phyloP scores from a whole-genome alignment of 53 echinoderm and acorn worm species.

The Hippasteria phrygiana region DNA sequence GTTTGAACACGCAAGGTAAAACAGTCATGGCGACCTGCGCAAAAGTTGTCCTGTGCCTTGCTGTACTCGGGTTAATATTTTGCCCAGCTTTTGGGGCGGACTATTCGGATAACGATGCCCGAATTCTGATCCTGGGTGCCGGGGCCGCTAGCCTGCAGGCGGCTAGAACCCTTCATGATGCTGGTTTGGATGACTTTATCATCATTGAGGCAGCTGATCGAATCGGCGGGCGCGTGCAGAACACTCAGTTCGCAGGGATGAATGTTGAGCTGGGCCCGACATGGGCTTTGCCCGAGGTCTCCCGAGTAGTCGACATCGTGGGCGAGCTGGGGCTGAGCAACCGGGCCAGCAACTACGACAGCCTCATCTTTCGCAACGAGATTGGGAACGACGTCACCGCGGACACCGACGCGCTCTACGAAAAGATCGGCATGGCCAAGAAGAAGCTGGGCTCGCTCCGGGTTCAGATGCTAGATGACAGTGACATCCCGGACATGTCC shows the following conservation, averaged over 20 bases:
- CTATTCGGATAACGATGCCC: conserved; percentile 39
- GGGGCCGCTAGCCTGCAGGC: conserved; percentile 68
- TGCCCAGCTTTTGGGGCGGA: background rate
- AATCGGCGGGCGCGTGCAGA: conserved; percentile 65
- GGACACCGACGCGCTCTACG: conserved; percentile 12
- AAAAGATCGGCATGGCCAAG: background rate
- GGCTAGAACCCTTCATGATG: conserved; percentile 52
- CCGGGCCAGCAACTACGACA: conserved; percentile 47
- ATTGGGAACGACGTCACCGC: conserved; percentile 18
- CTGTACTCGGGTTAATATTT: background rate
- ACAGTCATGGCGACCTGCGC: background rate
- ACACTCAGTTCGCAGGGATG: conserved; percentile 56
- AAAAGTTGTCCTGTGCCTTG: background rate
- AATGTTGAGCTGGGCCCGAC: conserved; percentile 45
- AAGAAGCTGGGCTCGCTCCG: background rate
- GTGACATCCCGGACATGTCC: conserved; percentile 53
- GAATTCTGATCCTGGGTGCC: conserved; percentile 54
- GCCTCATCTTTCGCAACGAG: background rate
- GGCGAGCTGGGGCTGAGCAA: background rate
- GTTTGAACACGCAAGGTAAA: background rate
- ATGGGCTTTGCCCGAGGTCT: conserved; percentile 21
- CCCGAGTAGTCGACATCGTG: conserved; percentile 20
- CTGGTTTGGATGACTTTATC: conserved; percentile 68
- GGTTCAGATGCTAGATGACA: background rate
- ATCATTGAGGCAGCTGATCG: conserved; percentile 66